Percentiles rank a stretch among this genome's conserved stretches.
phyloP scores from a whole-genome alignment of 2,888 invertebrate genomes.

The Microplitis deprimator region DNA sequence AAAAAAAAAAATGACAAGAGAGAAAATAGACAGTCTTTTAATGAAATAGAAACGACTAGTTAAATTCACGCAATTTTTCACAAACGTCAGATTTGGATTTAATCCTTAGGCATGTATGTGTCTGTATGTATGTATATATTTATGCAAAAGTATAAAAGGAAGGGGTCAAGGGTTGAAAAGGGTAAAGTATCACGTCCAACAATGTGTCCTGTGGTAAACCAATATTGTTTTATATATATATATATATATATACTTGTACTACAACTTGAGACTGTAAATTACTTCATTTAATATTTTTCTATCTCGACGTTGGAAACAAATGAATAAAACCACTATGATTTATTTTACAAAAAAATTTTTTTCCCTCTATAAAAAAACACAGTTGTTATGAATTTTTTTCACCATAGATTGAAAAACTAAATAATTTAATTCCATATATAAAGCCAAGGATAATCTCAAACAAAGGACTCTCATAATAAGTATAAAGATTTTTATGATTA shows the following conservation, averaged over 20 bases:
- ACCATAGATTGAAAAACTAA: too few species aligned
- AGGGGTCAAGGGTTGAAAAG: slow-evolving; percentile 31
- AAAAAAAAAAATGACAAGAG: background rate
- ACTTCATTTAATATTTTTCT: background rate
- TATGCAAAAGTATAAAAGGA: background rate
- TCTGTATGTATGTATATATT: slow-evolving; percentile 5
- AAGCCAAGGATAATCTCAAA: too few species aligned
- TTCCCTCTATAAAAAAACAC: too few species aligned
- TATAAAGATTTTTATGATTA: too few species aligned
- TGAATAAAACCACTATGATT: slow-evolving; percentile 4
- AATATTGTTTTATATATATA: slow-evolving; percentile 11
- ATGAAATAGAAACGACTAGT: slow-evolving; percentile 13
- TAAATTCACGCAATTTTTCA: slow-evolving; percentile 22
- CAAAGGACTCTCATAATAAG: too few species aligned
- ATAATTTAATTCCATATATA: too few species aligned
- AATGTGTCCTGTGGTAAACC: slow-evolving; percentile 15
- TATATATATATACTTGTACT: background rate
- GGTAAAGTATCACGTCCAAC: slow-evolving; percentile 16
- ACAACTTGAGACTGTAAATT: background rate
- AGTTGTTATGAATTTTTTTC: too few species aligned
- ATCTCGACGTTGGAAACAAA: background rate
- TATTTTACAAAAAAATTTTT: background rate
- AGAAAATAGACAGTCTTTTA: background rate
- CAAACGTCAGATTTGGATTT: slow-evolving; percentile 19
- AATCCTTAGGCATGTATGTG: background rate